Conservation (phyloP, 1,140 invertebrate species). For the Philaenus spumarius region DNA sequence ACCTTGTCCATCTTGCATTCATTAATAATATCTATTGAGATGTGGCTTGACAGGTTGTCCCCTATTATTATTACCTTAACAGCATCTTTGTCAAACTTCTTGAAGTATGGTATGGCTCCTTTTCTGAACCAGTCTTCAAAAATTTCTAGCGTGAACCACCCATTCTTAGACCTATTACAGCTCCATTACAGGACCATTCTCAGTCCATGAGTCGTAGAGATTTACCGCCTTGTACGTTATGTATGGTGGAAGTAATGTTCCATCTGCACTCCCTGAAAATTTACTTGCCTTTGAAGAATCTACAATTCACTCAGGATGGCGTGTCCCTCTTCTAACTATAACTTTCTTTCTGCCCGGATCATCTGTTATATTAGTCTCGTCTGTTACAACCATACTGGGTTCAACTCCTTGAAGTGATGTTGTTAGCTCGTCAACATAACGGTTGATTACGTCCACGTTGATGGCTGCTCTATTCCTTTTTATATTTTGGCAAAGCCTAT, state of each 20-base stretch:
- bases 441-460: conserved; percentile 23
- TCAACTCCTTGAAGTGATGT: conserved; percentile 30
- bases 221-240: conserved; percentile 36
- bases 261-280: conserved; percentile 11
- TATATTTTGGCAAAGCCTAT: conserved; percentile 13
- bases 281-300: conserved; percentile 16
- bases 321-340: conserved; percentile 32
- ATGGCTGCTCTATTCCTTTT: conserved; percentile 20
- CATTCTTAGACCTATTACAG: conserved; percentile 36
- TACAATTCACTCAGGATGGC: conserved; percentile 12
- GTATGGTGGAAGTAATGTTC: conserved; percentile 32
- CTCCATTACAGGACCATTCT: conserved; percentile 30
- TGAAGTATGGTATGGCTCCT: too few relatives aligned
- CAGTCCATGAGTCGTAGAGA: conserved; percentile 35
- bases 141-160: conserved; percentile 31
- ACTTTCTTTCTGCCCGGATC: conserved; percentile 39
- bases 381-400: conserved; percentile 36
- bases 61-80: too few relatives aligned
- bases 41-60: too few relatives aligned
- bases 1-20: too few relatives aligned
- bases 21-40: too few relatives aligned
- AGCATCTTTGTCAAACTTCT: too few relatives aligned
- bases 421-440: conserved; percentile 34
- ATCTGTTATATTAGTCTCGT: too few relatives aligned
- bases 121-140: conserved; percentile 39